These are phyloP conservation scores for Caenorhabditis sinica DNA, from an alignment of 2,888 invertebrate species.

Conservation along the genomic window DNA sequence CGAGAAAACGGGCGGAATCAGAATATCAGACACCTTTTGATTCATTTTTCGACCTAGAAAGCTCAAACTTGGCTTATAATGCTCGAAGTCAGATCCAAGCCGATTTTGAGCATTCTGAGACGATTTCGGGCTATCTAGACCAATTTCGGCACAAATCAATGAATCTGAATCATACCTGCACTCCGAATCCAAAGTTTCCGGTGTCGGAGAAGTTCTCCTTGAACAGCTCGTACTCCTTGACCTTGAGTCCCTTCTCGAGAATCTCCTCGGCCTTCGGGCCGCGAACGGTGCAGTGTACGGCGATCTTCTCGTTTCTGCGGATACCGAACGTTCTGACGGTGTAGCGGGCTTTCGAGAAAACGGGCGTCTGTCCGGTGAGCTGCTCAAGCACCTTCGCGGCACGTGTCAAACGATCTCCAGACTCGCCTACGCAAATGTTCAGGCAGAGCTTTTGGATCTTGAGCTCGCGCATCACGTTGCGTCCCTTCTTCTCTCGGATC, in stretches of 20 bases:
- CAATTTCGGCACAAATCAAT: background rate
- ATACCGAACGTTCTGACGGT: constrained; percentile 99
- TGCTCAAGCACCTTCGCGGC: constrained; percentile 90
- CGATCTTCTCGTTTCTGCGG: constrained; percentile 99
- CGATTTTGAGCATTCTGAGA: too few relatives aligned
- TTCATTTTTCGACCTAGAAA: too few relatives aligned
- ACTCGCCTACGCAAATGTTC: constrained; percentile 99
- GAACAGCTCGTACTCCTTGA: constrained; percentile 98
- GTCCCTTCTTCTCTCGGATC: constrained; percentile 87
- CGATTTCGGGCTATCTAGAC: too few relatives aligned
- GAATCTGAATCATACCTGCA: constrained; percentile 84
- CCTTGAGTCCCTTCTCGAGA: constrained; percentile 97
- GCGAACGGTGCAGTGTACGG: constrained; percentile 98
- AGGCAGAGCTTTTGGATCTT: constrained; percentile 97
- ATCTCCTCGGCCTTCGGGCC: constrained; percentile 99
- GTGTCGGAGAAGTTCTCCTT: constrained; percentile 95
- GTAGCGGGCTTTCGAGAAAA: constrained; percentile 98
- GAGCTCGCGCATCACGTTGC: constrained; percentile 97
- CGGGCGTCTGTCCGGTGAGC: constrained; percentile 98
- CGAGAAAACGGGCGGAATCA: too few relatives aligned
- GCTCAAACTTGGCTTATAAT: too few relatives aligned
- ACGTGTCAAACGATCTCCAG: constrained; percentile 89
- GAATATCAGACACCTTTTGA: too few relatives aligned
- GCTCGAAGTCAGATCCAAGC: too few relatives aligned
- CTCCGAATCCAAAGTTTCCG: constrained; percentile 99